Evolutionary conservation across 2,888 invertebrate genomes (phyloP).

Genomic region (Oligia latruncula): DNA sequence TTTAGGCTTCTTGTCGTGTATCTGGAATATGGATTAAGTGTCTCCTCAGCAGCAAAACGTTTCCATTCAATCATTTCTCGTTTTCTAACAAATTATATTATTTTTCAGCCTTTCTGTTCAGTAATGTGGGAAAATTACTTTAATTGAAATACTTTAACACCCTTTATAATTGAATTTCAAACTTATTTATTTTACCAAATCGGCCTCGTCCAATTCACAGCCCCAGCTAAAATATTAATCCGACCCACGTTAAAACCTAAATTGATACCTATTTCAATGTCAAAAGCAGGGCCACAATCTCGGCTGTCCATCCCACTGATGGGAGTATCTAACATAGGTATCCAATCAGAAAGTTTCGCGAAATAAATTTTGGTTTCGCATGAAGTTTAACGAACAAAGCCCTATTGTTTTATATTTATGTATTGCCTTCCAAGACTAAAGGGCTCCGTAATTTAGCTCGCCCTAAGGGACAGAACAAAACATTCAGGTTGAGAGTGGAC

Average conservation of each 20-base stretch:
- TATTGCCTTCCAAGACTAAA: conserved; percentile 75
- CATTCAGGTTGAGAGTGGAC: conserved; percentile 66
- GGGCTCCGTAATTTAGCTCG: conserved; percentile 76
- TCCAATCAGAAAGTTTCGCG: conserved; percentile 73
- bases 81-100: conserved; percentile 1
- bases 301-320: conserved; percentile 52
- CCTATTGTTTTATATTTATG: conserved; percentile 82
- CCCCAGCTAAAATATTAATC: conserved; percentile 47
- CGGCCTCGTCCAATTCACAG: conserved; percentile 8
- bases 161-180: conserved; percentile 41
- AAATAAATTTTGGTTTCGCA: conserved; percentile 75
- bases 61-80: not conserved
- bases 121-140: conserved; percentile 13
- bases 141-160: conserved; percentile 17
- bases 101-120: conserved; percentile 7
- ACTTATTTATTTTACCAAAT: conserved; percentile 42
- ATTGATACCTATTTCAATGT: conserved; percentile 67
- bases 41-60: not conserved
- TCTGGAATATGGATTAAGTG: not conserved
- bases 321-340: conserved; percentile 35
- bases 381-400: conserved; percentile 77
- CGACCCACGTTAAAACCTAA: conserved; percentile 54
- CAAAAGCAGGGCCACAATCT: conserved; percentile 57
- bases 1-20: not conserved
- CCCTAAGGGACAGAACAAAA: conserved; percentile 71